A percentile compares a stretch with the other conserved stretches of the same genome.
Conservation (phyloP, 1,140 invertebrate genomes). For the Ceratina calcarata region DNA sequence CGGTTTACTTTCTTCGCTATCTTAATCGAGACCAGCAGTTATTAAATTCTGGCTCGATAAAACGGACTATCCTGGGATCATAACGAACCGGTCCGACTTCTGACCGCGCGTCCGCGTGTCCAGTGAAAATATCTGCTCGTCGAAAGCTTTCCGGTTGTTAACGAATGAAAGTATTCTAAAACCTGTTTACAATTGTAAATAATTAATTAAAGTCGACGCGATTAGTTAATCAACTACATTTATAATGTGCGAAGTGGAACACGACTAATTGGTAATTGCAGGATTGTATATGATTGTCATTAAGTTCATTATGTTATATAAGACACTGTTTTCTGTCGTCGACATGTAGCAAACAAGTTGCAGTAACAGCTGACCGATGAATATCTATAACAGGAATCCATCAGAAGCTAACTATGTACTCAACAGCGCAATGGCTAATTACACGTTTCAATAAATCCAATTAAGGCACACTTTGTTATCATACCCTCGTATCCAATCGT, state of each 20-base stretch:
- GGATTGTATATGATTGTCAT: neutral
- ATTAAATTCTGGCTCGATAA: constrained; percentile 24
- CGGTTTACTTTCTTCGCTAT: constrained; percentile 8
- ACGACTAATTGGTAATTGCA: constrained; percentile 6
- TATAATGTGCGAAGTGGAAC: neutral
- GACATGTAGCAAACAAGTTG: too few relatives aligned
- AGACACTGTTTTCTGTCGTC: too few relatives aligned
- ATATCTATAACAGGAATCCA: neutral
- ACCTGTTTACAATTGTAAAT: neutral
- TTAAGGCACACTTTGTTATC: constrained; percentile 17
- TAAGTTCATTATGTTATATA: too few relatives aligned
- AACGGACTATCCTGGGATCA: constrained; percentile 3
- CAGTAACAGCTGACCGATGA: neutral
- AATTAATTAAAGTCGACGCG: neutral
- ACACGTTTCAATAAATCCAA: constrained; percentile 8
- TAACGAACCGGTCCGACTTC: constrained; percentile 11
- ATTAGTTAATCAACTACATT: too few relatives aligned
- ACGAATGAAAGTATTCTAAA: neutral
- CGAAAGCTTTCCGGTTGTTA: neutral
- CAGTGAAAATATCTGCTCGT: neutral
- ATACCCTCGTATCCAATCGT: neutral
- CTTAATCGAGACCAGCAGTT: constrained; percentile 9
- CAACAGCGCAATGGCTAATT: neutral
- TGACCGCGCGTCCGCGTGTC: neutral
- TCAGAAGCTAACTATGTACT: neutral